Evolutionary conservation across 2,888 invertebrate species (phyloP).

Genomic region (Aspidiotus destructor): DNA sequence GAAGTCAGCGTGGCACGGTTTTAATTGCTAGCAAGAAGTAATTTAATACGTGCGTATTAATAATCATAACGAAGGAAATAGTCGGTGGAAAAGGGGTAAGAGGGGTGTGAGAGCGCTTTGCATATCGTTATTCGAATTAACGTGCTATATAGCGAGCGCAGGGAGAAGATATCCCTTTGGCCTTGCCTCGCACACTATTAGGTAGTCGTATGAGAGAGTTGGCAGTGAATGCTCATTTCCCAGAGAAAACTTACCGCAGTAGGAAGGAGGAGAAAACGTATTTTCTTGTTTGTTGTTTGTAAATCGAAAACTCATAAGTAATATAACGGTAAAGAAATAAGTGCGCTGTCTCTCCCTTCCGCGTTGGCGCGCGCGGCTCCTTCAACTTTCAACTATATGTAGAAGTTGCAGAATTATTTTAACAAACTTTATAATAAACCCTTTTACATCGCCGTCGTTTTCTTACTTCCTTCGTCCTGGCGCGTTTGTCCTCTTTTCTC

Average conservation of each 20-base stretch:
- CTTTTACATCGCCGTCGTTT: conserved; percentile 20
- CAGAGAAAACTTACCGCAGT: conserved; percentile 11
- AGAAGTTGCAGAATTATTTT: conserved; percentile 31
- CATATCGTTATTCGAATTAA: conserved; percentile 32
- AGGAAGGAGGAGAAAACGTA: neutral
- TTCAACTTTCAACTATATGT: conserved; percentile 27
- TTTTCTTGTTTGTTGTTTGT: conserved; percentile 28
- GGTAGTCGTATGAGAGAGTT: conserved; percentile 3
- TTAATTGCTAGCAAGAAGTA: conserved; percentile 33
- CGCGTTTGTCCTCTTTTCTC: neutral
- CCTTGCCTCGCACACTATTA: neutral
- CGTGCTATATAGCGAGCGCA: neutral
- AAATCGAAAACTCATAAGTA: conserved; percentile 32
- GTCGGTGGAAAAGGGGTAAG: conserved; percentile 23
- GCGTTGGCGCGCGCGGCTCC: neutral
- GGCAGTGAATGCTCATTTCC: conserved; percentile 25
- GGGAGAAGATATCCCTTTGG: conserved; percentile 24
- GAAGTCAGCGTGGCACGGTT: conserved; percentile 33
- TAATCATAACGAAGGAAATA: conserved; percentile 29
- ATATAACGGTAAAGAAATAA: conserved; percentile 25
- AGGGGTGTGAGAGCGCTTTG: conserved; percentile 22
- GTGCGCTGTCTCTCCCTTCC: conserved; percentile 16
- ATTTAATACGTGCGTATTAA: conserved; percentile 33
- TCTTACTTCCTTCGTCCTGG: conserved; percentile 12
- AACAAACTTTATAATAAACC: conserved; percentile 33